Base-by-base conservation (phyloP, 1,140 invertebrate species). In the Saxidomus purpurata region DNA sequence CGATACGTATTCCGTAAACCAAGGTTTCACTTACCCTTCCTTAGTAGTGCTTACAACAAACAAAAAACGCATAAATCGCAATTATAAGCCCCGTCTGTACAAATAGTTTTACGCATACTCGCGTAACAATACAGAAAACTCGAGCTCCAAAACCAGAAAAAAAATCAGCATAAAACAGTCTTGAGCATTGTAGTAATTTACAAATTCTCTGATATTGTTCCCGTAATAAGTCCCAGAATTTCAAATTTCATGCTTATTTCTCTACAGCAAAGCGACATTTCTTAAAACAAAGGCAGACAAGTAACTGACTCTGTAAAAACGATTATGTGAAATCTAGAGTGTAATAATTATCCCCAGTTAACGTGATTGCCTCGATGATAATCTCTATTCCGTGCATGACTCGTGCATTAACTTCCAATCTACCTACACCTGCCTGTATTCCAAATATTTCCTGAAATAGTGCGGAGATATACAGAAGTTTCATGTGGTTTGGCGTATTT, bases 321-420 rank as follows among this genome's bases (percentile, higher is more conserved):
- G 22, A 86, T 86, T 55, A 86, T 3, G 34, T 38, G 83, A 55
- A 86, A 74, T 36, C 49, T 67, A 86, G 40, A 86, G 43, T 76
- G 83, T 86, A 86, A 86, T 55, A 76, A 86, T 86, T 86, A 86
- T 49, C 67, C 83, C 6, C 63, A 25, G 83, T 85, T 36, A 71
- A 40, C 63, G 31, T 43, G 69, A 74, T 69, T 49, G 67, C 55
- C 22, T n/a, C 36, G 83, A 74, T 71, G 67, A 76, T 86, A 86
- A 86, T 86, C 83, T 15, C 22, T 76, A 86, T 86, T 55, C 83
- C 83, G 63, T 86, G 83, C 83, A 76, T 76, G 67, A 76, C 83
- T 59, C 63, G 28, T 52, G 49, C 67, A 86, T 86, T 76, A 86
- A 61, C 71, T 59, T 83, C 47, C 31, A 47, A 76, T 71, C 67